Evolutionary conservation across 2,797 vertebrate genomes (phyloP), one percentile per base, ranked within the genome.

Genomic region (Trachurus trachurus): DNA sequence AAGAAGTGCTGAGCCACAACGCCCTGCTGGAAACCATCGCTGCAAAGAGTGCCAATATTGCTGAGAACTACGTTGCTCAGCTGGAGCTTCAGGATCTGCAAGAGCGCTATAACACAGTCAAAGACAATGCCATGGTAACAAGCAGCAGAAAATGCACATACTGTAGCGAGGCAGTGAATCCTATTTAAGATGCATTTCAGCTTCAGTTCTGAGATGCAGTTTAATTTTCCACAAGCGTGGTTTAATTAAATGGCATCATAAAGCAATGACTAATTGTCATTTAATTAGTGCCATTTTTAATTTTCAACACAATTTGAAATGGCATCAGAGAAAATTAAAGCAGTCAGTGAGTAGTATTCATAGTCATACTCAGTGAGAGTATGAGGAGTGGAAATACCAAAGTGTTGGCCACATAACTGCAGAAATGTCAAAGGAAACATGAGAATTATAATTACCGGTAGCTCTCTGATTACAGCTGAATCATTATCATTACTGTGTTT

Each of bases 31-130:
- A 98, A 79, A 97, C 96, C 0, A 98, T 99, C 80, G 95, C 96
- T 74, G 83, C 93, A 61, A 99, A 99, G 90, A 95, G 96, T 52
- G 93, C 92, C 31, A 94, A 94, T 34, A 97, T 99, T 92, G 91
- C 96, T 2, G 97, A 99, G 63, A 96, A 98, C 88, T 97, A 97
- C 1, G 96, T 97, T 74, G 95, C 96, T 73, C 96, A 97, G 22
- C 92, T 98, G 67, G 98, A 99, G 84, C 94, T 99, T 17, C 97
- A 98, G 68, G 97, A 98, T 34, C 96, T 99, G 37, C 97, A 96
- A 82, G 97, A 98, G 74, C 96, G 96, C 15, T 99, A 98, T 69
- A 92, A 87, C 57, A 70, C 90, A 0, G 87, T 97, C 88, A 97
- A 95, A 93, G 96, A 97, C 74, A 96, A 94, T 74, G 93, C 96